Evolutionary conservation across 2,113 vertebrate species (phyloP).

Genomic region (Labrus mixtus): DNA sequence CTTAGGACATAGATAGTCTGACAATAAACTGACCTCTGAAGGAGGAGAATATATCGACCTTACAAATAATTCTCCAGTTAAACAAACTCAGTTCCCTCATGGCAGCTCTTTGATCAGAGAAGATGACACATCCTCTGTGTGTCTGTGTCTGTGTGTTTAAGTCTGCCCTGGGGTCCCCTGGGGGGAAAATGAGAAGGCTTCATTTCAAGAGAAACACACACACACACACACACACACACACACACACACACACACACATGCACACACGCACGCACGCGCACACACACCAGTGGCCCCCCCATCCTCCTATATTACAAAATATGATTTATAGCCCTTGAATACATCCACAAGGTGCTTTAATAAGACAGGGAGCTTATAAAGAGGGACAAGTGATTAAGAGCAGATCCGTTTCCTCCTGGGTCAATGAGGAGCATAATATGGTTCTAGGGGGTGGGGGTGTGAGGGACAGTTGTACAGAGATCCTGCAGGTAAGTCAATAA

Average conservation of each 20-base stretch:
- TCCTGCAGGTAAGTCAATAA: constrained; percentile 51
- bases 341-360: constrained; percentile 73
- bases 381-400: constrained; percentile 80
- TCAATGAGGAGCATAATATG: constrained; percentile 57
- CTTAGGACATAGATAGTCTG: too few relatives aligned
- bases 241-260: too few relatives aligned
- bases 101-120: constrained; percentile 76
- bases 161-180: constrained; percentile 57
- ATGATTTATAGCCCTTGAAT: constrained; percentile 81
- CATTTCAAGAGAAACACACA: constrained; percentile 58
- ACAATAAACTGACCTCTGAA: too few relatives aligned
- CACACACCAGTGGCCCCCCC: constrained; percentile 41
- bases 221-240: too few relatives aligned
- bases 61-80: too few relatives aligned
- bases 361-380: constrained; percentile 80
- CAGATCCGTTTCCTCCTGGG: constrained; percentile 73
- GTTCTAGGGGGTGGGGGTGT: constrained; percentile 26
- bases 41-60: too few relatives aligned
- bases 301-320: constrained; percentile 74
- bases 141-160: constrained; percentile 3
- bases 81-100: constrained; percentile 35
- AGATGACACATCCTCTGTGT: constrained; percentile 57
- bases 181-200: constrained; percentile 73
- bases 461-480: constrained; percentile 69
- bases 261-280: background rate